phyloP scores from a whole-genome alignment of 2,888 invertebrate species.

The Lepidochitona cinerea region DNA sequence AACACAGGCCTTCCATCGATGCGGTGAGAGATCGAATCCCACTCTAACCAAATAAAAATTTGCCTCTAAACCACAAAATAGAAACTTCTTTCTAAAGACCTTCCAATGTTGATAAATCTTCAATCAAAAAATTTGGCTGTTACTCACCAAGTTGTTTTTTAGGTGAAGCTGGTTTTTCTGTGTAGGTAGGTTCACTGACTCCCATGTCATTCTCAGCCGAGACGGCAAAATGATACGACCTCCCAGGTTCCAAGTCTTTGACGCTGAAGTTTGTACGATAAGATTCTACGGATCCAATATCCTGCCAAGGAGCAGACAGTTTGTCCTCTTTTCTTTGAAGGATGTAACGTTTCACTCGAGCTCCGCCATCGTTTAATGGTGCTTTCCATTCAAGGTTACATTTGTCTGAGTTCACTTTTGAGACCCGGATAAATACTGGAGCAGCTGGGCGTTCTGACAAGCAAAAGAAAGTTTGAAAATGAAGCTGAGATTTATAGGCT shows the following conservation, averaged over 20 bases:
- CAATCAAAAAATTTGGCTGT: constrained; percentile 94
- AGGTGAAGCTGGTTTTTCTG: constrained; percentile 51
- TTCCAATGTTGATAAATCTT: too few species aligned
- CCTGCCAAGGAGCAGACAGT: constrained; percentile 41
- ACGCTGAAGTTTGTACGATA: constrained; percentile 39
- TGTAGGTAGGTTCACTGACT: constrained; percentile 83
- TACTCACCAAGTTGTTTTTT: constrained; percentile 53
- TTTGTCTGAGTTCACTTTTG: constrained; percentile 41
- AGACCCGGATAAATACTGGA: constrained; percentile 39
- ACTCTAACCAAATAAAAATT: too few species aligned
- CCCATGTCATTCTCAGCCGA: constrained; percentile 93
- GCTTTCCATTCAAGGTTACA: constrained; percentile 62
- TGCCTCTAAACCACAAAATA: too few species aligned
- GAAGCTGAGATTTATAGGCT: too few species aligned
- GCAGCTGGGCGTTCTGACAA: constrained; percentile 43
- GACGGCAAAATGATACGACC: constrained; percentile 89
- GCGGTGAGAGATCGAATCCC: too few species aligned
- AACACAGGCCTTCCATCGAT: too few species aligned
- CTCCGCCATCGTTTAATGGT: constrained; percentile 63
- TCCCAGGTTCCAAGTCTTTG: constrained; percentile 79
- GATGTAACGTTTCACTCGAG: constrained; percentile 47
- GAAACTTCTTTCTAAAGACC: too few species aligned
- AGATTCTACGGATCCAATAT: constrained; percentile 42
- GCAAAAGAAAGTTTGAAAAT: background rate
- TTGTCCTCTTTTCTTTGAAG: constrained; percentile 51